phyloP scores from a whole-genome alignment of 2,797 vertebrate genomes.

The Podarcis lilfordi region DNA sequence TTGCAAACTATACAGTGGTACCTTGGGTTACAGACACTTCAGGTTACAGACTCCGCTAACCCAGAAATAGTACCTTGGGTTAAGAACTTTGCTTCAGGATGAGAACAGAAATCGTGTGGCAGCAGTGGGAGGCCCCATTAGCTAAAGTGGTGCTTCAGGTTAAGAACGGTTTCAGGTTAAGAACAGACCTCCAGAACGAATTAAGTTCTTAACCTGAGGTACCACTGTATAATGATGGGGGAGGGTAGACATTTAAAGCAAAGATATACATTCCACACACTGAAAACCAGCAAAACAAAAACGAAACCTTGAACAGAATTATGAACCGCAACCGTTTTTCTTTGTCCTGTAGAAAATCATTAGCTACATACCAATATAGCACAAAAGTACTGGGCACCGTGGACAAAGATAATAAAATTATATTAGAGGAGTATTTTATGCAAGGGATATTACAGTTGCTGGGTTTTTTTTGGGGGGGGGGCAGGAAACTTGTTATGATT shows the following conservation, averaged over 20 bases:
- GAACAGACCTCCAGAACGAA: too few species aligned
- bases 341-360: conserved; percentile 10
- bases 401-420: background rate
- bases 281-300: background rate
- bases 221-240: background rate
- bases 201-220: too few species aligned
- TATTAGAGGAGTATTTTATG: conserved; percentile 27
- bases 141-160: too few species aligned
- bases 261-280: background rate
- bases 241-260: background rate
- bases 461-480: conserved; percentile 6
- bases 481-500: background rate
- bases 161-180: too few species aligned
- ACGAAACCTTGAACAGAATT: background rate
- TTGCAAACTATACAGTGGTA: too few species aligned
- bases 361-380: conserved; percentile 15
- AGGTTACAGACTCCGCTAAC: too few species aligned
- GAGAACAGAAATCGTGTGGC: too few species aligned
- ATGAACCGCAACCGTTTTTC: background rate
- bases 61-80: too few species aligned
- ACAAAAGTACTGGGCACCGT: background rate
- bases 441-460: conserved; percentile 7
- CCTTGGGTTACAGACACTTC: too few species aligned
- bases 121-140: too few species aligned
- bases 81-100: too few species aligned